Evolutionary conservation across 2,888 invertebrate species (phyloP), one percentile per base, ranked within the genome.

Genomic region (Rhingia rostrata): DNA sequence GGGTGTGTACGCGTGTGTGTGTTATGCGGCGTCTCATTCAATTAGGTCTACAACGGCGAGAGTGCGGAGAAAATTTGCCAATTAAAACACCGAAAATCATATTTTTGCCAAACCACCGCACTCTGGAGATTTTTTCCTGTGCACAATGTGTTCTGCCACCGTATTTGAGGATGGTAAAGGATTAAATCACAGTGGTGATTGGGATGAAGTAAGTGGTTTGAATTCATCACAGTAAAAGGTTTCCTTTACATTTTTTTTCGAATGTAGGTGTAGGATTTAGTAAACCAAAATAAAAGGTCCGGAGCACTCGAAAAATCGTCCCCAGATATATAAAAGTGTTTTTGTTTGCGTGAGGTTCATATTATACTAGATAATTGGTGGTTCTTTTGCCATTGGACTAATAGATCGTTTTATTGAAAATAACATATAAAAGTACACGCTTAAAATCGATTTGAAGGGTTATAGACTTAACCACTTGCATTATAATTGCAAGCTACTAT

Each of bases 71-170:
- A 54, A 73, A 73, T 73, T 64, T 12, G 63, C 73, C 73, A 73
- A 73, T 73, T 73, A 73, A 64, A 63, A 61, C 53, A 43, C 72
- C 30, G 45, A 72, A 72, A 72, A 72, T 43, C 35, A 22, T 53
- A 22, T 51, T 54, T 22, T 56, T 37, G 37, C 47, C 6, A 49
- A 58, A 39, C 69, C 12, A 69, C 69, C 58, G 47, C 39, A 30
- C 22, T 10, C 22, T 10, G 35, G 32, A 33, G 37, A 22, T 10
- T 6, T 47, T 49, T 9, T 22, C 35, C 30, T 32, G 22, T 9
- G 22, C 47, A 4, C 47, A 6, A 10, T 32, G 22, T 22, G 9
- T 30, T 30, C 7, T 30, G 49, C 30, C 49, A 49, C 22, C 49
- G 30, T 49, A 49, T 49, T 4, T 22, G 49, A 30, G 2, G 49